These are phyloP conservation scores for Acrobasis repandana DNA, from an alignment of 2,888 invertebrate genomes.

Conservation along the genomic window DNA sequence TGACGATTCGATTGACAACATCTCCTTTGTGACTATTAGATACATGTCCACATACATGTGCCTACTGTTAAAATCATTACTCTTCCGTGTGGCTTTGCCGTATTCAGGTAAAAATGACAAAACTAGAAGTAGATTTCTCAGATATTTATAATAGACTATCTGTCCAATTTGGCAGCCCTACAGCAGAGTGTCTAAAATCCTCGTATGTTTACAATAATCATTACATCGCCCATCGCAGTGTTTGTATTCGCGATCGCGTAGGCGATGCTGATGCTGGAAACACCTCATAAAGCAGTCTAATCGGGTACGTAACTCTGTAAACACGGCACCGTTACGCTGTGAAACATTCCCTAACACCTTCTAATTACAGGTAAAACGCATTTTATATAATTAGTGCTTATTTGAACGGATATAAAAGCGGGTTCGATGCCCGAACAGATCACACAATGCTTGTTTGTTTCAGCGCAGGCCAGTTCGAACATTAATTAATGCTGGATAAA, in stretches of 20 bases:
- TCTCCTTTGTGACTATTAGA: too few species aligned
- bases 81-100: too few species aligned
- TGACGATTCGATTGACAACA: too few species aligned
- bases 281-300: conserved; percentile 69
- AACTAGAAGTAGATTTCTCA: too few species aligned
- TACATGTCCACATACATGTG: too few species aligned
- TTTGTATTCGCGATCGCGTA: conserved; percentile 65
- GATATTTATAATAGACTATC: too few species aligned
- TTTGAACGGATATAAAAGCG: conserved; percentile 69
- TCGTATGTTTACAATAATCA: conserved; percentile 64
- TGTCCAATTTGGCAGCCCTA: conserved; percentile 6
- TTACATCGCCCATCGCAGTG: conserved; percentile 56
- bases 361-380: conserved; percentile 80
- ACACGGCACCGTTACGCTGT: conserved; percentile 69
- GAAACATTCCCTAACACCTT: conserved; percentile 75
- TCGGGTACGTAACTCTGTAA: conserved; percentile 60
- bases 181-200: conserved; percentile 46
- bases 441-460: conserved; percentile 63
- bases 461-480: conserved; percentile 45
- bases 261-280: conserved; percentile 58
- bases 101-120: too few species aligned
- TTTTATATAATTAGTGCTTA: conserved; percentile 76
- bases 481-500: conserved; percentile 53
- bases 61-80: too few species aligned
- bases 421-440: conserved; percentile 69